A percentile compares a stretch with the other conserved stretches of the same genome.
phyloP scores from a whole-genome alignment of 2,113 vertebrate species.

The Laticauda laticaudata region DNA sequence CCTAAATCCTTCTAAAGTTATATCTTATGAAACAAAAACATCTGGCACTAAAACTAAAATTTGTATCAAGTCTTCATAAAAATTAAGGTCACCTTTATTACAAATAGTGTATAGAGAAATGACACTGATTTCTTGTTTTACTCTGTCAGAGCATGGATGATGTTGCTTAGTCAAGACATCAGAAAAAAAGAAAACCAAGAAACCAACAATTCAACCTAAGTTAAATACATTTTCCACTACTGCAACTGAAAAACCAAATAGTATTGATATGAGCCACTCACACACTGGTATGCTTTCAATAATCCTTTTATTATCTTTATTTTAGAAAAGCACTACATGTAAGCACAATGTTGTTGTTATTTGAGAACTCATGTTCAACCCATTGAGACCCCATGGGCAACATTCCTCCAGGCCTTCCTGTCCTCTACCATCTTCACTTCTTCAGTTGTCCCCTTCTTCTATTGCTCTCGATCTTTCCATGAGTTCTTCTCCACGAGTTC shows the following conservation, averaged over 20 bases:
- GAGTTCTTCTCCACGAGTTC: too few species aligned
- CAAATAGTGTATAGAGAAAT: background rate
- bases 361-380: too few species aligned
- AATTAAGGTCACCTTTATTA: background rate
- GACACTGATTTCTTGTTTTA: background rate
- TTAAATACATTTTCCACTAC: background rate
- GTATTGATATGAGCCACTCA: background rate
- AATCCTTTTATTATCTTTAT: background rate
- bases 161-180: background rate
- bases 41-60: background rate
- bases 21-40: background rate
- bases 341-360: background rate
- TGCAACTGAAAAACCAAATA: background rate
- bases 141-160: background rate
- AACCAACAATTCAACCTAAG: background rate
- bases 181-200: background rate
- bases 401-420: too few species aligned
- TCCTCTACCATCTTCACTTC: too few species aligned
- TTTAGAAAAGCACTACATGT: background rate
- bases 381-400: too few species aligned
- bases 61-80: background rate
- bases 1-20: background rate
- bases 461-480: too few species aligned
- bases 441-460: too few species aligned
- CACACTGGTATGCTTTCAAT: background rate